A percentile compares a stretch with the other conserved stretches of the same genome.
Conservation (phyloP, 2,113 vertebrate species). For the human region DNA sequence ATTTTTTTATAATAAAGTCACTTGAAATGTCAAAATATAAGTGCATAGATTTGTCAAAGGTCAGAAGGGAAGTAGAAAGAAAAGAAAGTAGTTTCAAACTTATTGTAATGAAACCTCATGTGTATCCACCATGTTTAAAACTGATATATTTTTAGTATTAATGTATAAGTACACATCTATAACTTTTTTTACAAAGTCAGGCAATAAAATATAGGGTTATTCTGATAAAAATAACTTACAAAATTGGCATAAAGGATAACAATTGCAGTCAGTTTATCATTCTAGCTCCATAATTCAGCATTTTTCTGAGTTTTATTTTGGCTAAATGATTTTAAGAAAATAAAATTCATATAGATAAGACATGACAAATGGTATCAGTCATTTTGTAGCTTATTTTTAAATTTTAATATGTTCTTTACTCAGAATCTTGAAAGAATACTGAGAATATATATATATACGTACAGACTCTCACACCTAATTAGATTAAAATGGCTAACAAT, state of each 20-base stretch:
- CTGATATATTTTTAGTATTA: not conserved
- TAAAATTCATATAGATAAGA: not conserved
- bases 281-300: conserved; percentile 26
- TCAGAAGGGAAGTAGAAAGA: not conserved
- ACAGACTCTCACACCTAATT: not conserved
- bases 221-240: conserved; percentile 3
- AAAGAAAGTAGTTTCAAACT: not conserved
- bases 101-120: not conserved
- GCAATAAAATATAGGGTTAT: not conserved
- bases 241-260: not conserved
- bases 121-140: not conserved
- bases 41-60: not conserved
- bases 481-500: not conserved
- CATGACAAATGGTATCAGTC: not conserved
- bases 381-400: conserved; percentile 18
- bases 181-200: not conserved
- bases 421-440: not conserved
- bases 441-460: not conserved
- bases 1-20: not conserved
- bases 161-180: not conserved
- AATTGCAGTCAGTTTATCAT: not conserved
- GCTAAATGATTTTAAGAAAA: not conserved
- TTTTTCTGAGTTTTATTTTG: not conserved
- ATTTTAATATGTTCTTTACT: conserved; percentile 25
- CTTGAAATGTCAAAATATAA: not conserved